Evolutionary conservation across 2,888 invertebrate genomes (phyloP).

Genomic region (Zaprionus obscuricornis): DNA sequence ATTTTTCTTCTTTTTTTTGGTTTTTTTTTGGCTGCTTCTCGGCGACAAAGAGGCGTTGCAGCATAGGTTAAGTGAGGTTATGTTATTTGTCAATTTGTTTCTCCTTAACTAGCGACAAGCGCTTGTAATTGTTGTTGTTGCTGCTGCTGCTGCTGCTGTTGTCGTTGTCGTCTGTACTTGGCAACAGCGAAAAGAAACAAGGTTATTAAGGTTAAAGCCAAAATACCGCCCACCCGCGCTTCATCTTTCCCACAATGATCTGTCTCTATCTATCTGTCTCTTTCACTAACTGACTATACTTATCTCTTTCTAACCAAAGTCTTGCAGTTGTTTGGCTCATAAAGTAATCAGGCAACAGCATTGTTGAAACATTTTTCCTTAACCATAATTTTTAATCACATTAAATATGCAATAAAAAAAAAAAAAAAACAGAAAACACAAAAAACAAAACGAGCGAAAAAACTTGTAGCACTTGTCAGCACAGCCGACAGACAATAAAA

Average conservation of each 20-base stretch:
- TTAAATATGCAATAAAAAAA: conserved; percentile 57
- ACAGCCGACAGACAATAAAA: conserved; percentile 70
- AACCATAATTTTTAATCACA: conserved; percentile 75
- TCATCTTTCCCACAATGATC: conserved; percentile 11
- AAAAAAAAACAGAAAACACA: conserved; percentile 9
- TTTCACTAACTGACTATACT: neutral
- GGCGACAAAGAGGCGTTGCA: conserved; percentile 68
- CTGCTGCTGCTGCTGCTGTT: conserved; percentile 16
- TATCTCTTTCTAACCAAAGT: too few species aligned
- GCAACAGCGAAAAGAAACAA: conserved; percentile 60
- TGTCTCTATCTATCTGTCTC: conserved; percentile 11
- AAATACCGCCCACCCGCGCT: conserved; percentile 23
- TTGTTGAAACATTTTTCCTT: conserved; percentile 34
- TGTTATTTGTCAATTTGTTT: conserved; percentile 80
- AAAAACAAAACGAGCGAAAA: conserved; percentile 67
- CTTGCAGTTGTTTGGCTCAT: conserved; percentile 18
- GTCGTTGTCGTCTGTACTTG: conserved; percentile 41
- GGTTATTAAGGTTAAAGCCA: conserved; percentile 72
- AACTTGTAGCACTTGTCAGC: conserved; percentile 77
- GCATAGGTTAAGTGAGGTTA: conserved; percentile 75
- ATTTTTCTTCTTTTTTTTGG: too few species aligned
- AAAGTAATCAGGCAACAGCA: conserved; percentile 24
- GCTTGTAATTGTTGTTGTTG: conserved; percentile 28
- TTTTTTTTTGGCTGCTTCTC: conserved; percentile 11
- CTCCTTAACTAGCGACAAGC: conserved; percentile 66